Base-by-base conservation (phyloP, 2,888 invertebrate species). In the Crossocerus cetratus region DNA sequence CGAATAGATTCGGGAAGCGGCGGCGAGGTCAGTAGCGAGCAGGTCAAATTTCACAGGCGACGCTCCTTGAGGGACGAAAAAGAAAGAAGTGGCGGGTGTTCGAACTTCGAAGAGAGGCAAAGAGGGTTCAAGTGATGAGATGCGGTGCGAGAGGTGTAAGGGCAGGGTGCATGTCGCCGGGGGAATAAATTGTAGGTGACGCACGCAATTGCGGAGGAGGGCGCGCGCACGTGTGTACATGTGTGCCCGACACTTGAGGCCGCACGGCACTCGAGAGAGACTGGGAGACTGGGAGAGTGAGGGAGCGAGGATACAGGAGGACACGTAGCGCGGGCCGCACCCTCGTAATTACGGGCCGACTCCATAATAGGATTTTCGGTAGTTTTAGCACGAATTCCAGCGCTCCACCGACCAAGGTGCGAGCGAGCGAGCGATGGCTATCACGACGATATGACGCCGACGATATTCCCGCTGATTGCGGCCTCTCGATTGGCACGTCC, bases 321-420 rank as follows among this genome's bases (percentile, higher is more conserved):
- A 49, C 49, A 16, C 16, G 49, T 49, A 16, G 49, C 16, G 49
- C 16, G 44, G 49, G 63, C 57, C 67, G 44, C 65, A 32, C 20
- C 58, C 61, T 70, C 70, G 67, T 81, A 81, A 78, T 79, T 80
- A 80, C 79, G 49, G 44, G 54, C 64, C 45, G 72, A 70, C 76
- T 73, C 67, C 49, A 56, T 81, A 78, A 80, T 80, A 71, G 70
- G 72, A 80, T 80, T 79, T 79, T 80, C 77, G 74, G 73, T 60
- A 73, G 74, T 78, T 81, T 71, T 66, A 69, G 60, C 69, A 55
- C 21, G 68, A 71, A 74, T 65, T 58, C 62, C 68, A 60, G 55
- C 66, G 32, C 23, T 23, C 55, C 23, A n/a, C 59, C 4, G 16
- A 16, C 14, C 54, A 44, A 54, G 49, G 16, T 14, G 49, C 54